phyloP scores from a whole-genome alignment of 2,797 vertebrate genomes.

The Buceros bicornis region DNA sequence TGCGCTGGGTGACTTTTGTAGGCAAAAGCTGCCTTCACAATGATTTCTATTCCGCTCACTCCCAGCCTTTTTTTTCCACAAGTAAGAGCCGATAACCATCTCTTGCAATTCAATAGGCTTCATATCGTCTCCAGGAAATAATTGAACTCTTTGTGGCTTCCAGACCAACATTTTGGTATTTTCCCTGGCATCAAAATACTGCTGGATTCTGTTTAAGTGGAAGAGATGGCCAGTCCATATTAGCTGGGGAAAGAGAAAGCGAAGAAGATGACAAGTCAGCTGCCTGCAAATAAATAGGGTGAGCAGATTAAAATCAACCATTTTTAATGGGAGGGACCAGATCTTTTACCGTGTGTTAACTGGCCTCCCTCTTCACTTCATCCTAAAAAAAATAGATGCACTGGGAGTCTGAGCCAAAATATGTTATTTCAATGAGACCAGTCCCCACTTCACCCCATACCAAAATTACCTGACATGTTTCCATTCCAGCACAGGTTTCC shows the following conservation, averaged over 20 bases:
- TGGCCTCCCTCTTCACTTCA: background rate
- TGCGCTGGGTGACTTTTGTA: constrained; percentile 1
- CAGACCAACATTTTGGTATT: constrained; percentile 51
- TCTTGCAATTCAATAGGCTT: constrained; percentile 70
- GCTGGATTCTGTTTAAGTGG: constrained; percentile 43
- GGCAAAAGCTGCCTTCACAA: constrained; percentile 35
- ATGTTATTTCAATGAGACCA: background rate
- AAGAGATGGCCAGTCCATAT: constrained; percentile 1
- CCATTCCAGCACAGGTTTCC: background rate
- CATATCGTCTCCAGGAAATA: constrained; percentile 62
- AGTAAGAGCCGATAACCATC: constrained; percentile 49
- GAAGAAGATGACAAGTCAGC: constrained; percentile 9
- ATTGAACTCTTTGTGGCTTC: constrained; percentile 61
- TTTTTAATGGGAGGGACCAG: background rate
- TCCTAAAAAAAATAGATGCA: background rate
- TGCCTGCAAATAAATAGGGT: background rate
- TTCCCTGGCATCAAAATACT: constrained; percentile 51
- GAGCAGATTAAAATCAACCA: background rate
- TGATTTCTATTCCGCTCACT: constrained; percentile 40
- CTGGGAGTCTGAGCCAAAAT: background rate
- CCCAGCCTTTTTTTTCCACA: constrained; percentile 9
- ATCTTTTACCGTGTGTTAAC: background rate
- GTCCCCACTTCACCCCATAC: background rate
- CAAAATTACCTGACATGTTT: background rate
- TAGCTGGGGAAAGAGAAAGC: background rate